Base-by-base conservation (phyloP, 2,888 invertebrate species). In the Cosmorhoe ocellata region DNA sequence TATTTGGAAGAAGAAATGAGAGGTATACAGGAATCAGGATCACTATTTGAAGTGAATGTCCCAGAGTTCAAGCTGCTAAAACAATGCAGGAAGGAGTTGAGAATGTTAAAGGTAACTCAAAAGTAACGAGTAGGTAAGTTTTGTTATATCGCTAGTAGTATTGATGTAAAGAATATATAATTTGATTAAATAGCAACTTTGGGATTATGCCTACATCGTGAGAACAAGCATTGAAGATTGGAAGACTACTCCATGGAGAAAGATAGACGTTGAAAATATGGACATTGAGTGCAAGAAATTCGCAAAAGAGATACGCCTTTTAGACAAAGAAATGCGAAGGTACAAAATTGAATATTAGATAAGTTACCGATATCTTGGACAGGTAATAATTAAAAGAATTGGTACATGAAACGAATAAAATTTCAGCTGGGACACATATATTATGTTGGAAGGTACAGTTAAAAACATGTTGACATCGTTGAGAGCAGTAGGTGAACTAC, bases 241-340 rank as follows among this genome's bases (percentile, higher is more conserved):
- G 99, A 98, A 98, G 82, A 97, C 96, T 0, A 98, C 98, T 0
- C 97, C 97, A 0, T 99, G 99, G 99, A 93, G 97, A 48, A 97
- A 98, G 79, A 98, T 99, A 55, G 98, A 99, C 74, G 98, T 98
- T 31, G 99, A 99, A 85, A 98, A 98, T 72, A 98, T 99, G 98
- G 99, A 99, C 74, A 97, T 98, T 64, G 98, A 99, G 82, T 98
- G 98, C 81, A 99, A 99, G 79, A 97, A 98, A 77, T 99, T 99
- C 81, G 97, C 98, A 1, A 98, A 99, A 85, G 97, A 98, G 81
- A 96, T 97, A 49, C 91, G 97, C 72, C 92, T 96, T 43, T 81
- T 99, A 67, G 98, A 99, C 75, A 99, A 99, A 76, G 99, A 99
- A 89, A 98, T 98, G 97, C 92, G 98, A 67, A 91, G 93, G 62